Conservation (phyloP, 1,140 invertebrate genomes). For the Leptinotarsa lineolata region DNA sequence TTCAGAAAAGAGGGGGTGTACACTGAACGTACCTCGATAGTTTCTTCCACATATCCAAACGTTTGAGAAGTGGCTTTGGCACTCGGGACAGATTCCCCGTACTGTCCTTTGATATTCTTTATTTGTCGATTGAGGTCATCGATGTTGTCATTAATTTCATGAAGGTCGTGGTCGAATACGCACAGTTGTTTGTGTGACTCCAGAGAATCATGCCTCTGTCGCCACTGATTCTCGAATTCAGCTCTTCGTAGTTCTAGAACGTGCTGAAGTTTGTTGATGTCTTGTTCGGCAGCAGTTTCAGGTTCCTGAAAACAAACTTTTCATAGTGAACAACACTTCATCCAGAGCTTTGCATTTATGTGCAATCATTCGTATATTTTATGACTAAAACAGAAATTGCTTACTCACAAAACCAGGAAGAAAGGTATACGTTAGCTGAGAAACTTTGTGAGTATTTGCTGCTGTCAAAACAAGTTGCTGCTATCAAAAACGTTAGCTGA, state of each 20-base stretch:
- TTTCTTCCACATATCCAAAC: slow-evolving; percentile 80
- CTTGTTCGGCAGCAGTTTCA: slow-evolving; percentile 65
- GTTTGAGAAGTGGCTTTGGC: slow-evolving; percentile 72
- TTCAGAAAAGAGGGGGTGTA: neutral
- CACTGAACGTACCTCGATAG: slow-evolving; percentile 67
- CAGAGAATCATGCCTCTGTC: slow-evolving; percentile 64
- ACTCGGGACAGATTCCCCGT: slow-evolving; percentile 72
- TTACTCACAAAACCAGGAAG: too few species aligned
- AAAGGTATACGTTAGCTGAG: too few species aligned
- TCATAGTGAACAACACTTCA: neutral
- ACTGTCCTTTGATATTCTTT: slow-evolving; percentile 66
- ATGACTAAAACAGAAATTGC: too few species aligned
- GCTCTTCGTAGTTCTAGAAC: slow-evolving; percentile 61
- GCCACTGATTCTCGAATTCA: slow-evolving; percentile 66
- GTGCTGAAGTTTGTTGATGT: slow-evolving; percentile 71
- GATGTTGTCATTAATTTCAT: slow-evolving; percentile 74
- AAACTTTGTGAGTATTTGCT: too few species aligned
- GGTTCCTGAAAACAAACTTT: slow-evolving; percentile 65
- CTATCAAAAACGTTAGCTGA: too few species aligned
- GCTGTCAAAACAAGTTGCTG: too few species aligned
- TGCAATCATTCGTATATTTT: too few species aligned
- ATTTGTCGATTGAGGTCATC: slow-evolving; percentile 70
- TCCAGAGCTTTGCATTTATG: neutral
- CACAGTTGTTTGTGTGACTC: slow-evolving; percentile 70
- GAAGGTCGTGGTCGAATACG: slow-evolving; percentile 73